Evolutionary conservation across 2,888 invertebrate genomes (phyloP), one percentile per base, ranked within the genome.

Genomic region (Drosophila mimica): DNA sequence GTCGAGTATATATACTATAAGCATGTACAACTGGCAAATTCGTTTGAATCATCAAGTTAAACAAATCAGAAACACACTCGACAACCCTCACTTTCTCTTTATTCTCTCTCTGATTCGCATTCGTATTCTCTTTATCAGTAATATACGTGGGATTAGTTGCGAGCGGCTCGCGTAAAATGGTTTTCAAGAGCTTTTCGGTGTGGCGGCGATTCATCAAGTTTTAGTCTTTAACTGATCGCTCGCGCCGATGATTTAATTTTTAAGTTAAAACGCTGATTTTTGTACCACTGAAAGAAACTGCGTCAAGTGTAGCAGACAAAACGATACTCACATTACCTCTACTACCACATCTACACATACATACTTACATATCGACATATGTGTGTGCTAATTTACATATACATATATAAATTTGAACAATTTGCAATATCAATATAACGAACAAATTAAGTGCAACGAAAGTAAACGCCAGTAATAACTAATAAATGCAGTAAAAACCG

Each of bases 201-300:
- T 54, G 52, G 75, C 69, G 74, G 82, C 85, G 83, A 87, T 82
- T 88, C 88, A 82, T 88, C 66, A 89, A 69, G 70, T 81, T 83
- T 89, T 83, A 92, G 92, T 92, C 92, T 92, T 91, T 88, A 91
- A 90, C 92, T 91, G 93, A 92, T 92, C 92, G 93, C 92, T 83
- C 91, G 87, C 79, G 89, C 74, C 92, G 92, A 93, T 93, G 93
- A 92, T 92, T 92, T 91, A 90, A 92, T 91, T 91, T 91, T 88
- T 92, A 92, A 91, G 91, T 88, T 88, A 74, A 76, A 81, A 84
- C 81, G 87, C 81, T 60, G 69, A 74, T 73, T 66, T 63, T 59
- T 63, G 53, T 76, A 58, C 40, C 61, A 70, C 77, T 58, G 81
- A 63, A 77, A 74, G 72, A 80, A 49, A 51, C 72, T 74, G 68